Percentiles rank a stretch among this genome's conserved stretches.
These are phyloP conservation scores for Pseudachorutes palmiensis DNA, from an alignment of 1,140 invertebrate genomes.

Conservation along the genomic window DNA sequence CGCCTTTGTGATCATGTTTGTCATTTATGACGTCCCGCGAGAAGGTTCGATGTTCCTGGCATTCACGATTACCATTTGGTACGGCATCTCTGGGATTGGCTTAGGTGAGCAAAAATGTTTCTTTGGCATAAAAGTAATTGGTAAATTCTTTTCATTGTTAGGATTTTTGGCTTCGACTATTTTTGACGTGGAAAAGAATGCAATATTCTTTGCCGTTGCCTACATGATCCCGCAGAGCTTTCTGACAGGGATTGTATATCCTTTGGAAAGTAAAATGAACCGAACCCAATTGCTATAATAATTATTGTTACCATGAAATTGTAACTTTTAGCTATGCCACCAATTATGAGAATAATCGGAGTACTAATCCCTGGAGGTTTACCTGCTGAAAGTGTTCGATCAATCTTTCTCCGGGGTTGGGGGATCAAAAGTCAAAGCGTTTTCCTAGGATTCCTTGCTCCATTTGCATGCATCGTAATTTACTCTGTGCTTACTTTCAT, in stretches of 20 bases:
- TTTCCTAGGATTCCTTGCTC: conserved; percentile 72
- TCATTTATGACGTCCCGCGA: background rate
- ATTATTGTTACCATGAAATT: conserved; percentile 74
- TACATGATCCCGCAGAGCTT: conserved; percentile 84
- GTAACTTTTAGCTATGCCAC: conserved; percentile 46
- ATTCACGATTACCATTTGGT: background rate
- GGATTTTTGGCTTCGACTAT: conserved; percentile 9
- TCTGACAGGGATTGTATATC: conserved; percentile 76
- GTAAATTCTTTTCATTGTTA: background rate
- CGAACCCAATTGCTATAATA: conserved; percentile 45
- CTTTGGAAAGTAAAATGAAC: conserved; percentile 51
- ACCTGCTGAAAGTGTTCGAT: conserved; percentile 72
- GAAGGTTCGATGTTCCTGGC: conserved; percentile 1
- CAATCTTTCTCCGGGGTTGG: conserved; percentile 83
- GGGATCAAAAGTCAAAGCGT: conserved; percentile 66
- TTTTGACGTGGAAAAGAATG: conserved; percentile 64
- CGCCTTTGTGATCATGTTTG: conserved; percentile 12
- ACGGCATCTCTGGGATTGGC: conserved; percentile 14
- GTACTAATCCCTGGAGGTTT: background rate
- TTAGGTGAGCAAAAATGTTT: background rate
- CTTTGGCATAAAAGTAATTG: background rate
- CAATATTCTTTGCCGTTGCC: conserved; percentile 82
- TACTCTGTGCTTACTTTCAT: conserved; percentile 75
- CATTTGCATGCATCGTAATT: conserved; percentile 50
- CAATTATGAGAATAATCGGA: background rate